A percentile compares a stretch with the other conserved stretches of the same genome.
phyloP scores from a whole-genome alignment of 2,113 vertebrate species.

The Zosterops japonicus region DNA sequence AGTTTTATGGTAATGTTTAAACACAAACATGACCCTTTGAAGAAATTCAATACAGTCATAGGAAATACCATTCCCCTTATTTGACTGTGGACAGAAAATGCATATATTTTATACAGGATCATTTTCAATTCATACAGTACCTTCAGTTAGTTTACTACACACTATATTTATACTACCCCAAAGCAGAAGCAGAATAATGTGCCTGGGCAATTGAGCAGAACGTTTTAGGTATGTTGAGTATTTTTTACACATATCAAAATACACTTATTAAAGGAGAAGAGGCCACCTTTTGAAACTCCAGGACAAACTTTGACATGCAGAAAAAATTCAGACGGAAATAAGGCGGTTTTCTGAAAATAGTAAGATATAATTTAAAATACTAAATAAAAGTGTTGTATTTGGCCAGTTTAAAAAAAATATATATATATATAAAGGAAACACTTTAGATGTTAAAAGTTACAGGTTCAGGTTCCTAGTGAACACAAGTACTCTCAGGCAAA shows the following conservation, averaged over 20 bases:
- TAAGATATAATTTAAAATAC: background rate
- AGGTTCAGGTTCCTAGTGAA: background rate
- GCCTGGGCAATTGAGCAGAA: background rate
- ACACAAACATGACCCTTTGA: background rate
- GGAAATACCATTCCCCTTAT: slow-evolving; percentile 31
- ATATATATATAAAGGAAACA: background rate
- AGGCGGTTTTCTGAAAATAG: background rate
- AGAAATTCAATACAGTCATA: slow-evolving; percentile 33
- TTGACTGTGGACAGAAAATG: background rate
- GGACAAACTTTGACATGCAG: background rate
- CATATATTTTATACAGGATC: background rate
- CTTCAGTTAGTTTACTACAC: background rate
- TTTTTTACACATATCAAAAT: background rate
- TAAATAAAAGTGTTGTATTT: background rate
- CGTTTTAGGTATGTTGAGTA: background rate
- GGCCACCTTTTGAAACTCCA: background rate
- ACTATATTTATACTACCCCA: background rate
- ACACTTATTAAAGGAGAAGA: background rate
- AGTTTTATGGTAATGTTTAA: slow-evolving; percentile 20
- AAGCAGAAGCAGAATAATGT: background rate
- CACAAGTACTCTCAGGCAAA: background rate
- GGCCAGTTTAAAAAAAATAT: background rate
- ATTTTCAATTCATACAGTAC: background rate
- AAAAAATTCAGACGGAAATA: background rate
- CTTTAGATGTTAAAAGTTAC: background rate